phyloP scores from a whole-genome alignment of 2,797 vertebrate genomes.

The Myoxocephalus aenaeus region DNA sequence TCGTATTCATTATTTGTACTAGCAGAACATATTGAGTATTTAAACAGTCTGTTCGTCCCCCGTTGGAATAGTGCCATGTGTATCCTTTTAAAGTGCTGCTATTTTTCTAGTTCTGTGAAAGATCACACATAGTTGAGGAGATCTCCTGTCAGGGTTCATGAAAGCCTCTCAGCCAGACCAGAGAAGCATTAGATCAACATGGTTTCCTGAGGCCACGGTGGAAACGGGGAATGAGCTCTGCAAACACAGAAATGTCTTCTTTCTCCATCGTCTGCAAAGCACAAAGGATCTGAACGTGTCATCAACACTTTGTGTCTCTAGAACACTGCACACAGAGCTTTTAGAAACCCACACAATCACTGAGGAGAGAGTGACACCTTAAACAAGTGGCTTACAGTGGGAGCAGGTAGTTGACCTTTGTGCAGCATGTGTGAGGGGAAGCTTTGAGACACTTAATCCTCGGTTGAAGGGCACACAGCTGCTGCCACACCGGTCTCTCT shows the following conservation, averaged over 20 bases:
- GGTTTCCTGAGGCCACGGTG: background rate
- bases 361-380: background rate
- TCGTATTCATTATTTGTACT: no score
- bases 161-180: background rate
- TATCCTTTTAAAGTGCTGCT: no score
- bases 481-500: background rate
- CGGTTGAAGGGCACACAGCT: conserved; percentile 1
- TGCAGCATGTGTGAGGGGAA: background rate
- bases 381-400: background rate
- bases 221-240: background rate
- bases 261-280: background rate
- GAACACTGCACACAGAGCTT: background rate
- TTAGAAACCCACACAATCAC: background rate
- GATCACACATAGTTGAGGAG: no score
- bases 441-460: background rate
- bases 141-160: background rate
- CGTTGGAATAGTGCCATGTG: no score
- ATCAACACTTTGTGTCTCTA: background rate
- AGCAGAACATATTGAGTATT: no score
- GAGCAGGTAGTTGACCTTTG: background rate
- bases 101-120: no score
- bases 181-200: background rate
- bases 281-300: background rate
- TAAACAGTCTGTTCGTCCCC: no score
- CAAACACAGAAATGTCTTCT: background rate